Conservation (phyloP, 2,888 invertebrate genomes). For the Neoaliturus tenellus region DNA sequence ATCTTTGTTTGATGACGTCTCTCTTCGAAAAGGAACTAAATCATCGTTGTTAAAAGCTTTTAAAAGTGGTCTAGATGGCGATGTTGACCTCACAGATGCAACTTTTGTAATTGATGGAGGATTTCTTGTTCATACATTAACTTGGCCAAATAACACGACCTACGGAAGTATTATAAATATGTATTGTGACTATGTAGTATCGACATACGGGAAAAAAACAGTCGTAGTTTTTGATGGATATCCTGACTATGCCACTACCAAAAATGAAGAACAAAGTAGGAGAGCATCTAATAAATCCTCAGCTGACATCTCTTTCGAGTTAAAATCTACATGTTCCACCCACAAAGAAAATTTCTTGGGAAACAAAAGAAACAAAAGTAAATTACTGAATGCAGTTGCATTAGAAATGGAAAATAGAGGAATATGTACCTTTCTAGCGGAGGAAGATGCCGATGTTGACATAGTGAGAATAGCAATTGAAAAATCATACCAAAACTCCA, state of each 20-base stretch:
- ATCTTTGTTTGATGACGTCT: constrained; percentile 21
- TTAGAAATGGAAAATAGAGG: background rate
- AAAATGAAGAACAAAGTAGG: constrained; percentile 17
- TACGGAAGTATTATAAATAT: background rate
- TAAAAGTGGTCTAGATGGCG: background rate
- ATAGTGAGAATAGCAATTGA: background rate
- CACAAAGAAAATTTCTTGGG: background rate
- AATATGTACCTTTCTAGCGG: background rate
- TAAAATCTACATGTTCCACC: background rate
- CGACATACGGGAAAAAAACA: background rate
- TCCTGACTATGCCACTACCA: background rate
- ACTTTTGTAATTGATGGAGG: background rate
- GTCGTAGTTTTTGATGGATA: background rate
- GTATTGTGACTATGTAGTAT: background rate
- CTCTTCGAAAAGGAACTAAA: constrained; percentile 43
- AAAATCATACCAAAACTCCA: background rate
- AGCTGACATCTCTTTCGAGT: background rate
- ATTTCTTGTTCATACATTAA: background rate
- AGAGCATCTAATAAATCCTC: constrained; percentile 1
- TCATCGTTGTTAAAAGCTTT: constrained; percentile 8
- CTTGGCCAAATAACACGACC: background rate
- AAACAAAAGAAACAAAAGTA: background rate
- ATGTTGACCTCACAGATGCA: background rate
- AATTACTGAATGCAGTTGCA: background rate
- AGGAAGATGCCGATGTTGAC: background rate